Base-by-base conservation (phyloP, 2,888 invertebrate species). In the Seira musarum region DNA sequence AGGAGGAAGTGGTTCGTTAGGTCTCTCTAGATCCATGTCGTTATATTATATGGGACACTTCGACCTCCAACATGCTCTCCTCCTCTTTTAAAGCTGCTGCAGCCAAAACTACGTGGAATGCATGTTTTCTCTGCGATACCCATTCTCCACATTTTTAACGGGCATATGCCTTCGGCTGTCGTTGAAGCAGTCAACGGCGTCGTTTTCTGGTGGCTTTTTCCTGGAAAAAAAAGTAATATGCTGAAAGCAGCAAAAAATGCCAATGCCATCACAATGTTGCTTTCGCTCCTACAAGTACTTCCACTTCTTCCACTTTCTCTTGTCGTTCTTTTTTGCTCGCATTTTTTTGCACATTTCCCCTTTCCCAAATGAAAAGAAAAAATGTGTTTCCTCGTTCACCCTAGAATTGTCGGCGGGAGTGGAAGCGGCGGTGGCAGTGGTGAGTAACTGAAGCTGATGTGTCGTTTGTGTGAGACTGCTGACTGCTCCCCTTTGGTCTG, bases 31-130 rank as follows among this genome's bases (percentile, higher is more conserved):
- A 75, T 80, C 74, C 71, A 80, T 21, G 74, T 75, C 80, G 75
- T 80, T 80, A 80, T 80, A 80, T 80, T 80, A 80, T 80, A 80
- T 80, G 80, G 80, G 80, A 80, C 80, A 80, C 75, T 75, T 80
- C 80, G 71, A 80, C 80, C 80, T 80, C 80, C 80, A 80, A 80
- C 74, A 75, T 75, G 71, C 70, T 71, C 74, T 65, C 67, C 80
- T 74, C 67, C 63, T 75, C 74, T 46, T 72, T 49, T 60, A 60
- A 60, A n/a, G n/a, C n/a, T n/a, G 60, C 60, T 60, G 60, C 60
- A 60, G 60, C 22, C 53, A 60, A 60, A 60, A 30, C 53, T 53
- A 53, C 53, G 53, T 53, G 60, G 60, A 8, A 60, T 60, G 60
- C 60, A 60, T 60, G 19, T n/a, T 53, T 53, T 17, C 13, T 53